phyloP scores from a whole-genome alignment of 2,797 vertebrate species.

The Spea hammondii region DNA sequence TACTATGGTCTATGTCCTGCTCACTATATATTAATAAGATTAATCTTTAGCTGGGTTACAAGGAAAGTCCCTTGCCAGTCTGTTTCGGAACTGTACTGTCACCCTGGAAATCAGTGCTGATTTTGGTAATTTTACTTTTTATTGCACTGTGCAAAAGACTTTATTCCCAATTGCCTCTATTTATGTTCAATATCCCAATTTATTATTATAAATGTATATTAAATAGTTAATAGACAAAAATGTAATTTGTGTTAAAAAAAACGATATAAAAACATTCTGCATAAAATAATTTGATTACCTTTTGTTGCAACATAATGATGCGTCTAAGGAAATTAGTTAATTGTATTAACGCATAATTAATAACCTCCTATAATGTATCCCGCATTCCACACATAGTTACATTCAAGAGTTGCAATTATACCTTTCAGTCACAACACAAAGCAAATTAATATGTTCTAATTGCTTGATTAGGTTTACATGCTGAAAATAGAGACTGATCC shows the following conservation, averaged over 20 bases:
- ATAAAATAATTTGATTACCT: constrained; percentile 23
- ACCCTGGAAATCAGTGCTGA: no score
- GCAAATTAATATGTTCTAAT: constrained; percentile 49
- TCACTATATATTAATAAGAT: no score
- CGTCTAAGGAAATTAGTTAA: constrained; percentile 36
- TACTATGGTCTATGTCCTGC: no score
- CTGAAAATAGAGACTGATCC: constrained; percentile 37
- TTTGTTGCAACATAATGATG: constrained; percentile 45
- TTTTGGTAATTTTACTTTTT: no score
- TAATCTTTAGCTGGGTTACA: no score
- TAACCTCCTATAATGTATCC: constrained; percentile 24
- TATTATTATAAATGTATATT: background rate
- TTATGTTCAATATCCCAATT: no score
- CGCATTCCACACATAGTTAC: constrained; percentile 36
- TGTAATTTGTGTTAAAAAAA: background rate
- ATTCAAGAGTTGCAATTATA: constrained; percentile 36
- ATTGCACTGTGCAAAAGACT: no score
- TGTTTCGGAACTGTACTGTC: no score
- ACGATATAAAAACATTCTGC: background rate
- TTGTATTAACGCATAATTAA: constrained; percentile 43
- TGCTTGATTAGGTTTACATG: constrained; percentile 46
- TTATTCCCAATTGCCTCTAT: no score
- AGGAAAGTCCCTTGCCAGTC: no score
- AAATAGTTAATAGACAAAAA: background rate
- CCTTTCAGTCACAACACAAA: constrained; percentile 50